Base-by-base conservation (phyloP, 2,797 vertebrate genomes). In the Fundulus diaphanus region DNA sequence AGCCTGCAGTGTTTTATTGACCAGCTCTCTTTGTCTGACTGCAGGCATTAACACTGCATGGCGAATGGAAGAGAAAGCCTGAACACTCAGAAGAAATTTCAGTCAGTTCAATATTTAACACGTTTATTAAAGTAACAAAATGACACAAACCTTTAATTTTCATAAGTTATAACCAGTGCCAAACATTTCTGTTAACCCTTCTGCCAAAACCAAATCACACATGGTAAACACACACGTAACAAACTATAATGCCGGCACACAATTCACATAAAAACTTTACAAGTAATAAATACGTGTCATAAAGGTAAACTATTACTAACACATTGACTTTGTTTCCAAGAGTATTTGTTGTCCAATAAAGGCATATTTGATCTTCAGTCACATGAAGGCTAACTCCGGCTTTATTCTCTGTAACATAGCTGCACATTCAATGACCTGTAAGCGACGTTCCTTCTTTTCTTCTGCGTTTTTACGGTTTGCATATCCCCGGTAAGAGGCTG, bases 71-170 rank as follows among this genome's bases (percentile, higher is more conserved):
- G 7, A 11, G 33, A 35, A 11, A 11, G 24, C 7, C 8, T 9
- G 7, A 52, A 52, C 5, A 52, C 24, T 52, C 44, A 46, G 16
- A 31, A 9, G 29, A 29, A 33, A 46, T 22, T 24, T 56, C 13
- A 42, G 29, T 20, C 18, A 24, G 3, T 63, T 63, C 2, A 12
- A 33, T 48, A 31, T 48, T 31, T 61, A 48, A 24, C 2, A 48
- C 44, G 7, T 73, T 73, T 65, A 73, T 51, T 73, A 22, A 65
- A 27, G 24, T 27, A 29, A 52, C 31, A 51, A n/a, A 27, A 35
- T 40, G 44, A 68, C 61, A 3, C 13, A 24, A 13, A 56, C 33
- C 18, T 59, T 22, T 20, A 20, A 29, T 11, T 35, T 61, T 35
- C 20, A 44, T 44, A 22, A 20, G 0, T 61, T 33, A 22, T 22